Evolutionary conservation across 35 echinoderm and acorn worm species (phyloP).

Genomic region (Nesometra sesokonis): DNA sequence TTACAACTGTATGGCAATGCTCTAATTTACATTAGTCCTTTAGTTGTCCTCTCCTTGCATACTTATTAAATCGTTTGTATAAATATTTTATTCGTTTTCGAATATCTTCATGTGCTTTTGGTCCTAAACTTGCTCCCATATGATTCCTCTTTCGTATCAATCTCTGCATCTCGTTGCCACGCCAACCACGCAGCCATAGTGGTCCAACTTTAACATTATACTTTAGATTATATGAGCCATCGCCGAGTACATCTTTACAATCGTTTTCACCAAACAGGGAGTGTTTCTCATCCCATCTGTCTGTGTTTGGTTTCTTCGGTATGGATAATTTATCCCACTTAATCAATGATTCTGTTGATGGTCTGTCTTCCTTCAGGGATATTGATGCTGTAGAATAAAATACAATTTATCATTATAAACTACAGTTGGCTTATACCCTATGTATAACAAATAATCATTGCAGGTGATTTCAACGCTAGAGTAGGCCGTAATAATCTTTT

Average conservation of each 20-base stretch:
- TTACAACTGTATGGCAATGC: too few relatives aligned
- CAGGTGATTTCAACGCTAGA: too few relatives aligned
- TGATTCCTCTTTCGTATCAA: conserved; percentile 64
- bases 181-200: conserved; percentile 82
- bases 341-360: conserved; percentile 59
- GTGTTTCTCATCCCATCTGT: conserved; percentile 62
- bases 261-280: conserved; percentile 97
- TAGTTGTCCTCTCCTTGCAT: background rate
- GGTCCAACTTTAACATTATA: conserved; percentile 85
- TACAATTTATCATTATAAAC: too few relatives aligned
- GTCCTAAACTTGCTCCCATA: conserved; percentile 46
- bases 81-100: conserved; percentile 71
- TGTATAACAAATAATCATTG: too few relatives aligned
- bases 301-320: conserved; percentile 54
- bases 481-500: too few relatives aligned
- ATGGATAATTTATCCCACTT: conserved; percentile 55
- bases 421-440: too few relatives aligned
- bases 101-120: conserved; percentile 46
- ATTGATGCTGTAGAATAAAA: background rate
- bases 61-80: conserved; percentile 61
- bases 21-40: background rate
- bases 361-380: conserved; percentile 27
- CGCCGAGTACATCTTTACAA: conserved; percentile 95
- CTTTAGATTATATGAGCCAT: conserved; percentile 59
- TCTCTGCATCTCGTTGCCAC: conserved; percentile 57